Evolutionary conservation across 2,113 vertebrate species (phyloP).

Genomic region (Delphinus delphis): DNA sequence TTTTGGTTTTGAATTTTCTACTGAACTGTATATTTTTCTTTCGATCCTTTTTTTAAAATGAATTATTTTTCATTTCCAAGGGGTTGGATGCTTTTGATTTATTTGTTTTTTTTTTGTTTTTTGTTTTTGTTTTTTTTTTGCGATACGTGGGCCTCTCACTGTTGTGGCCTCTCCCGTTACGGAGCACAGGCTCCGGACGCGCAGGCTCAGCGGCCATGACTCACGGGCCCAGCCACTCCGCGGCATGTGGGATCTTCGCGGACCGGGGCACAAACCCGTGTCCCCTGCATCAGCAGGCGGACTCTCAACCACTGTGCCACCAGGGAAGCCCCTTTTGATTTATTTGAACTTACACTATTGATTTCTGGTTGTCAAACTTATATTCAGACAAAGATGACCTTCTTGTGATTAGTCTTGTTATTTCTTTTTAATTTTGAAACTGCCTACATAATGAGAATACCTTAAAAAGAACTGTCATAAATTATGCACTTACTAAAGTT

Average conservation of each 20-base stretch:
- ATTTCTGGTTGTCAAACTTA: slow-evolving; percentile 18
- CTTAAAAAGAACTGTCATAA: not conserved
- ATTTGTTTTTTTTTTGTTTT: not conserved
- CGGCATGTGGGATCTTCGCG: too few relatives aligned
- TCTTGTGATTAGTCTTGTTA: not conserved
- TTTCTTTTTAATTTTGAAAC: slow-evolving; percentile 24
- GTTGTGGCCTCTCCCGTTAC: too few relatives aligned
- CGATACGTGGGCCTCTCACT: too few relatives aligned
- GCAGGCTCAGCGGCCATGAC: too few relatives aligned
- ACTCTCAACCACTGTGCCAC: too few relatives aligned
- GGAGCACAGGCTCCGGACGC: too few relatives aligned
- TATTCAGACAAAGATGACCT: slow-evolving; percentile 2
- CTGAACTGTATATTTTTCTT: slow-evolving; percentile 22
- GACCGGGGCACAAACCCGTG: too few relatives aligned
- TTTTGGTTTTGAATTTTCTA: not conserved
- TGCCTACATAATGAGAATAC: not conserved
- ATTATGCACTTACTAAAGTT: slow-evolving; percentile 21
- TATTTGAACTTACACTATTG: slow-evolving; percentile 6
- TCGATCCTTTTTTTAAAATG: not conserved
- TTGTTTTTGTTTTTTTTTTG: too few relatives aligned
- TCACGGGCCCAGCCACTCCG: too few relatives aligned
- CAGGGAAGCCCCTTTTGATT: not conserved
- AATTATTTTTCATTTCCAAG: slow-evolving; percentile 20
- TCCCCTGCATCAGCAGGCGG: too few relatives aligned
- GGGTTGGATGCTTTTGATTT: not conserved